phyloP scores from a whole-genome alignment of 37 sponge, comb jelly and placozoan species.

The Hexactinellida sp. region DNA sequence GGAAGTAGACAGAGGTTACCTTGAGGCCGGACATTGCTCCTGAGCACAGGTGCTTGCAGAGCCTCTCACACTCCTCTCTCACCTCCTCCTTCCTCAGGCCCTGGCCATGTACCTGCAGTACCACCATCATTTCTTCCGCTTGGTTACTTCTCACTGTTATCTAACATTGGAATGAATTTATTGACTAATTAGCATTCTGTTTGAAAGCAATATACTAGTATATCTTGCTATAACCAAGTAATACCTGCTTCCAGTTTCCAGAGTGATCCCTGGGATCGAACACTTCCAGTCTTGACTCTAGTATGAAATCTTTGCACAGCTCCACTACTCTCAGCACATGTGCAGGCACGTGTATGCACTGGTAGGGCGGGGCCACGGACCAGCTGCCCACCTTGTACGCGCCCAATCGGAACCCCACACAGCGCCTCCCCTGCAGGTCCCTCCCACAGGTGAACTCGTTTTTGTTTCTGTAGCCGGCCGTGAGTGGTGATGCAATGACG shows the following conservation, averaged over 20 bases:
- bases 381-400: constrained; percentile 63
- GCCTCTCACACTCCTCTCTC: constrained; percentile 3
- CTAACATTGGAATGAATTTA: too few species aligned
- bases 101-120: constrained; percentile 59
- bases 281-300: not conserved
- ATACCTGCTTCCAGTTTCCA: constrained; percentile 17
- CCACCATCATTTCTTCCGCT: constrained; percentile 50
- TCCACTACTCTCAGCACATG: constrained; percentile 36
- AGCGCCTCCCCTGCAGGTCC: not conserved
- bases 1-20: constrained; percentile 48
- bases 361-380: constrained; percentile 55
- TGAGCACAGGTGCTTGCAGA: not conserved
- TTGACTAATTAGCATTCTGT: too few species aligned
- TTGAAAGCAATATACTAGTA: too few species aligned
- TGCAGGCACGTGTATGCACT: constrained; percentile 54
- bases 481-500: constrained; percentile 33
- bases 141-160: constrained; percentile 41
- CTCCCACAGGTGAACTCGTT: constrained; percentile 71
- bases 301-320: constrained; percentile 15
- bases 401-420: constrained; percentile 60
- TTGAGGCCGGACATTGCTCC: not conserved
- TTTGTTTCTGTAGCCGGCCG: constrained; percentile 74
- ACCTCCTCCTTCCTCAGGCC: constrained; percentile 26
- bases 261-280: not conserved
- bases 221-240: too few species aligned